A percentile compares a stretch with the other conserved stretches of the same genome.
Conservation (phyloP, 2,888 invertebrate genomes). For the Pilophorus perplexus region DNA sequence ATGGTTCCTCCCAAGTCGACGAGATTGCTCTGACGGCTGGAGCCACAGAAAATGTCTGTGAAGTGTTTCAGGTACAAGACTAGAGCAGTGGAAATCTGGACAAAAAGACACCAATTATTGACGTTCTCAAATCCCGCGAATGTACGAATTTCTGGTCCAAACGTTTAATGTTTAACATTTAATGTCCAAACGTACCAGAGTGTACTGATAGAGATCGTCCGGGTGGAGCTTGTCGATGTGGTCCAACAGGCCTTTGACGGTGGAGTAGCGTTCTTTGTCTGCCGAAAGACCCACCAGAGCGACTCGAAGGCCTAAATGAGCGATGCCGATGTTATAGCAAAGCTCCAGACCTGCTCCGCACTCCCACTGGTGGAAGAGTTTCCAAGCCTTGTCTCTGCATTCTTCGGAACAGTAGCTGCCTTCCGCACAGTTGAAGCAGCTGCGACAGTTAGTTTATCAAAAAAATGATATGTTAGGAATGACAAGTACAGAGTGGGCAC, state of each 20-base stretch:
- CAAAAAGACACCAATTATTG: too few relatives aligned
- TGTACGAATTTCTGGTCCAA: neutral
- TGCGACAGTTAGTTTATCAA: slow-evolving; percentile 52
- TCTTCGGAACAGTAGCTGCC: slow-evolving; percentile 66
- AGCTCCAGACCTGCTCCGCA: slow-evolving; percentile 65
- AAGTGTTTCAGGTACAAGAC: slow-evolving; percentile 63
- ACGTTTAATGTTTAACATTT: too few relatives aligned
- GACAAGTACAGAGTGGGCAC: too few relatives aligned
- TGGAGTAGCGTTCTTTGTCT: slow-evolving; percentile 57
- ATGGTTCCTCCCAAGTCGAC: slow-evolving; percentile 65
- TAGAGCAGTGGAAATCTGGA: slow-evolving; percentile 66
- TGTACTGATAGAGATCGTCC: slow-evolving; percentile 68
- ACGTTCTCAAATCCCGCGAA: neutral
- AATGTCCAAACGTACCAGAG: slow-evolving; percentile 60
- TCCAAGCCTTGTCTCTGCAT: slow-evolving; percentile 61
- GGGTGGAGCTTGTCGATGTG: slow-evolving; percentile 67
- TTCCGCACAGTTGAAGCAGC: slow-evolving; percentile 66
- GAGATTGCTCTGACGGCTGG: slow-evolving; percentile 48
- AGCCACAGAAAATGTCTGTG: slow-evolving; percentile 61
- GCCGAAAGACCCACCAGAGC: slow-evolving; percentile 56
- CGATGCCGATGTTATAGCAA: slow-evolving; percentile 71
- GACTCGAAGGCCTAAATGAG: slow-evolving; percentile 71
- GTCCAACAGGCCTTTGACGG: slow-evolving; percentile 69
- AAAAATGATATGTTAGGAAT: slow-evolving; percentile 14
- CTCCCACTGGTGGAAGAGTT: slow-evolving; percentile 67